Evolutionary conservation across 1,140 invertebrate species (phyloP).

Genomic region (Drosophila equinoxialis): DNA sequence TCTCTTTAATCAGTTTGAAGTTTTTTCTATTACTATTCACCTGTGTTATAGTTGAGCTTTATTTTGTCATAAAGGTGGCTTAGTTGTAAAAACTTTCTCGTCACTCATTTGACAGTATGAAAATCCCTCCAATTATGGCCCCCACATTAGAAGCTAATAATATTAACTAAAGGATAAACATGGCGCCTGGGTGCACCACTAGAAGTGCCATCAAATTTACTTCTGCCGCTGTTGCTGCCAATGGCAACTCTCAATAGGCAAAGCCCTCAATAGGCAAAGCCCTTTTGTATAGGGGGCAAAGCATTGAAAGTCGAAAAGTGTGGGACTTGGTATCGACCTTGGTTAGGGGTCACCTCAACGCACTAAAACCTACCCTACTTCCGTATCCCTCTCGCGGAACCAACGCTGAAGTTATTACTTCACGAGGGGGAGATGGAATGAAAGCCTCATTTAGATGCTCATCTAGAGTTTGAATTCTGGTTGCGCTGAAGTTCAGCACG

Average conservation of each 20-base stretch:
- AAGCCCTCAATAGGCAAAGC: too few species aligned
- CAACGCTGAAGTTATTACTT: too few species aligned
- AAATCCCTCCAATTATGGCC: slow-evolving; percentile 71
- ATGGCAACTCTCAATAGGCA: slow-evolving; percentile 44
- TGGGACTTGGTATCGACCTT: too few species aligned
- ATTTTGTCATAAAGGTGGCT: slow-evolving; percentile 15
- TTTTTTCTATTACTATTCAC: slow-evolving; percentile 1
- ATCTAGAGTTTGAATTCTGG: too few species aligned
- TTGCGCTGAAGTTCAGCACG: too few species aligned
- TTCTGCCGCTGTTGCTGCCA: slow-evolving; percentile 31
- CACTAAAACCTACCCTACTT: too few species aligned
- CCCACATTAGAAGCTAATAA: slow-evolving; percentile 74
- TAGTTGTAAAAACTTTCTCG: slow-evolving; percentile 8
- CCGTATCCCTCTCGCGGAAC: too few species aligned
- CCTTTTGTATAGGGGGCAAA: too few species aligned
- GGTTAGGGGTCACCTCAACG: too few species aligned
- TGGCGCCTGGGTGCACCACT: slow-evolving; percentile 41
- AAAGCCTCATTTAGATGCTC: too few species aligned
- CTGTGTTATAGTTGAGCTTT: slow-evolving; percentile 1
- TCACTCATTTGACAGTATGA: slow-evolving; percentile 9
- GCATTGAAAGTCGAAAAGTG: too few species aligned
- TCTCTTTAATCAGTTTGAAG: background rate
- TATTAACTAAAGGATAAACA: slow-evolving; percentile 76
- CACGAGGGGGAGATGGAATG: too few species aligned
- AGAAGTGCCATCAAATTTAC: slow-evolving; percentile 65